These are phyloP conservation scores for Pogona vitticeps DNA, from an alignment of 2,113 vertebrate genomes.

Conservation along the genomic window DNA sequence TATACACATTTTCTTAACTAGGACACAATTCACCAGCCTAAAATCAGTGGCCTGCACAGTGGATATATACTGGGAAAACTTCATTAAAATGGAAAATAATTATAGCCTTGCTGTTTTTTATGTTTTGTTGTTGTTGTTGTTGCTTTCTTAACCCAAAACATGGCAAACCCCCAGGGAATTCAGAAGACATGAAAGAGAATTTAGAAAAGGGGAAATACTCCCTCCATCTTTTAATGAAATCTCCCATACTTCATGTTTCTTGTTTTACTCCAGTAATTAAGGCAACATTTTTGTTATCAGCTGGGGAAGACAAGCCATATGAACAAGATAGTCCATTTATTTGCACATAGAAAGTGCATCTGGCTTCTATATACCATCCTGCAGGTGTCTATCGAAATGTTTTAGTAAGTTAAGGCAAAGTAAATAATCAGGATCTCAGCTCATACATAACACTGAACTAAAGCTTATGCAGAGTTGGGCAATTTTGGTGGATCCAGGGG, in stretches of 20 bases:
- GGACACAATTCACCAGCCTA: slow-evolving; percentile 51
- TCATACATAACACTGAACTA: neutral
- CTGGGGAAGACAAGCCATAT: slow-evolving; percentile 17
- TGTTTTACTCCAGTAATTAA: slow-evolving; percentile 41
- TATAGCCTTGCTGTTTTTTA: slow-evolving; percentile 49
- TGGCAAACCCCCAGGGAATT: slow-evolving; percentile 54
- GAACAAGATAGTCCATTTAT: slow-evolving; percentile 6
- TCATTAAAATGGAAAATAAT: slow-evolving; percentile 66
- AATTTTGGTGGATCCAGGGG: neutral
- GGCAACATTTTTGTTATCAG: slow-evolving; percentile 29
- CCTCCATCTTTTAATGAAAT: slow-evolving; percentile 46
- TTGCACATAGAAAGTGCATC: neutral
- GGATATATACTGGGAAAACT: slow-evolving; percentile 55
- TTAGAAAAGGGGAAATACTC: slow-evolving; percentile 18
- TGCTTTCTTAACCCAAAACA: slow-evolving; percentile 52
- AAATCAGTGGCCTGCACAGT: slow-evolving; percentile 63
- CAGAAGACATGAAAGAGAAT: slow-evolving; percentile 47
- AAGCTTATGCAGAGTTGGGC: neutral
- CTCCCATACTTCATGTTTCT: slow-evolving; percentile 6
- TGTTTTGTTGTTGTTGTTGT: slow-evolving; percentile 29
- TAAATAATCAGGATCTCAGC: neutral
- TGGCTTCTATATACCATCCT: neutral
- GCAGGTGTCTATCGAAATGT: neutral
- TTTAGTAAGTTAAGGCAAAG: neutral
- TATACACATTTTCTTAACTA: slow-evolving; percentile 62